These are phyloP conservation scores for Oreocharis arfaki DNA, from an alignment of 2,113 vertebrate species.

Conservation along the genomic window DNA sequence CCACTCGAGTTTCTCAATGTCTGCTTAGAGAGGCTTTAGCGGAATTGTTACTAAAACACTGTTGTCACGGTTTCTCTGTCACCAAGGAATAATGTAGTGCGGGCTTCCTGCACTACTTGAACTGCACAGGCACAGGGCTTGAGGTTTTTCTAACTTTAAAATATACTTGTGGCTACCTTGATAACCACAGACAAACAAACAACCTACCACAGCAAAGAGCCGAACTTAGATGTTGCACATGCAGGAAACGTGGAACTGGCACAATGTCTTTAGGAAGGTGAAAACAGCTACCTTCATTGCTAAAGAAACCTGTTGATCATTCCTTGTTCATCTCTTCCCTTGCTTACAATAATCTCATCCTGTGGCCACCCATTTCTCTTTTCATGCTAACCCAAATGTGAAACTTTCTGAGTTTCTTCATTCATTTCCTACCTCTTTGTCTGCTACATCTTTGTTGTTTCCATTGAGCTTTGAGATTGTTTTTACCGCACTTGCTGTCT, in stretches of 20 bases:
- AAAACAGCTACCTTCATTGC: not conserved
- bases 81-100: not conserved
- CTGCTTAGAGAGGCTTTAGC: not conserved
- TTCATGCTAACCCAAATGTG: constrained; percentile 5
- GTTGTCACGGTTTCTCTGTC: not conserved
- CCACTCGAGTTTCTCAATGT: not conserved
- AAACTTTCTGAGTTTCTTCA: constrained; percentile 2
- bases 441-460: not conserved
- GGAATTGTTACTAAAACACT: constrained; percentile 41
- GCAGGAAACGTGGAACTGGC: not conserved
- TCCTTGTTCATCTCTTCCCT: not conserved
- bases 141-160: not conserved
- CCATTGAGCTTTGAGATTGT: not conserved
- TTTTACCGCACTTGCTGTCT: not conserved
- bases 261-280: not conserved
- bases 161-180: not conserved
- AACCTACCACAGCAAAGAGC: not conserved
- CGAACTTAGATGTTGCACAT: not conserved
- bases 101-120: constrained; percentile 55
- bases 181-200: not conserved
- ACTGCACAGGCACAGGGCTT: not conserved
- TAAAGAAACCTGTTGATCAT: not conserved
- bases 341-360: not conserved
- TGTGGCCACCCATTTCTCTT: not conserved
- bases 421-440: constrained; percentile 30